phyloP scores from a whole-genome alignment of 2,113 vertebrate genomes.

The Nothocercus nigrocapillus region DNA sequence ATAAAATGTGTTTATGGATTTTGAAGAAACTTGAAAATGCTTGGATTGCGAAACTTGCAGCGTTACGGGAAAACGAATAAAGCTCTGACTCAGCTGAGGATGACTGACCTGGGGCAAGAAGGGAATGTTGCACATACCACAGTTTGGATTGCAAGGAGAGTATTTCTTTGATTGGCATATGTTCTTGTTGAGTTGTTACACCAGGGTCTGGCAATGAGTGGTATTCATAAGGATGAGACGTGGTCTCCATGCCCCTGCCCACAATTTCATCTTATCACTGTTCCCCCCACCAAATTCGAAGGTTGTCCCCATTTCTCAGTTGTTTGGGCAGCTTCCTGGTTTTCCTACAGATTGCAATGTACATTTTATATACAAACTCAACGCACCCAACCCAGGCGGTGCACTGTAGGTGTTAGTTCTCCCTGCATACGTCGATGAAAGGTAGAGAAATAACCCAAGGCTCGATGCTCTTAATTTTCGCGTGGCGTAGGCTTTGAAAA shows the following conservation, averaged over 20 bases:
- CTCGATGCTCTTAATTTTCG: rapidly evolving
- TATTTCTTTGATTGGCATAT: background rate
- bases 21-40: constrained; percentile 24
- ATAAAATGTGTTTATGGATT: constrained; percentile 46
- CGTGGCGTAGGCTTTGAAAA: background rate
- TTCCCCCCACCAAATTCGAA: background rate
- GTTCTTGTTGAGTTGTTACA: background rate
- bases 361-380: background rate
- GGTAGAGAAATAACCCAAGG: background rate
- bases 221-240: rapidly evolving
- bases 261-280: background rate
- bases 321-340: background rate
- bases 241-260: background rate
- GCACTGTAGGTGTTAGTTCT: rapidly evolving
- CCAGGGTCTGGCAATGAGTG: background rate
- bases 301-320: background rate
- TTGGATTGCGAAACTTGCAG: background rate
- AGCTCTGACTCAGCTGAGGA: background rate
- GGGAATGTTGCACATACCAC: background rate
- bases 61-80: constrained; percentile 31
- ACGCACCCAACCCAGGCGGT: background rate
- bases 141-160: background rate
- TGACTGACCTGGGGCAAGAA: background rate
- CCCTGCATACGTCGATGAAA: background rate
- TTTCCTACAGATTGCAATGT: background rate